phyloP scores from a whole-genome alignment of 2,797 vertebrate species.

The Alectoris magna region DNA sequence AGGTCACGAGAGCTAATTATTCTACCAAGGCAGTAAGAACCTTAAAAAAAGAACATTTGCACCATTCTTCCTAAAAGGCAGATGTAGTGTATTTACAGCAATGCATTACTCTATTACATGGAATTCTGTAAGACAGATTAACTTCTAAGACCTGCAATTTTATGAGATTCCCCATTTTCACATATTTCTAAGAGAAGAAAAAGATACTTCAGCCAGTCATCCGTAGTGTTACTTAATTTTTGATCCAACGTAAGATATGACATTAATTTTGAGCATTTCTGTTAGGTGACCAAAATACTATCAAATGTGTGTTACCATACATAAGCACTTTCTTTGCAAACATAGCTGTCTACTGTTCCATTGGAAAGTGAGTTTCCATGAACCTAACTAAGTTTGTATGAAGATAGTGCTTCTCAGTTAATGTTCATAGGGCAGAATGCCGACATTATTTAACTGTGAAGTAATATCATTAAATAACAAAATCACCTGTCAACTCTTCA shows the following conservation, averaged over 20 bases:
- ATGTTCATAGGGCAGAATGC: neutral
- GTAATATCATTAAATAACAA: neutral
- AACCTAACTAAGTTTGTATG: neutral
- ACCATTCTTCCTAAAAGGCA: neutral
- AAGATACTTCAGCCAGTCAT: neutral
- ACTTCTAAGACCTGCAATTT: neutral
- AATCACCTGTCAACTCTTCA: neutral
- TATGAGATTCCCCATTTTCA: neutral
- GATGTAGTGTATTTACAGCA: neutral
- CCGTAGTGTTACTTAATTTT: neutral
- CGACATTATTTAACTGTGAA: neutral
- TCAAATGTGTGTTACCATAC: neutral
- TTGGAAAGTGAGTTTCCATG: neutral
- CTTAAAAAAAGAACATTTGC: neutral
- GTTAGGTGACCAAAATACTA: neutral
- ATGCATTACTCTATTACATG: neutral
- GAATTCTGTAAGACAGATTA: neutral
- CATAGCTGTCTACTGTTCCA: neutral
- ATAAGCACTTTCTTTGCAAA: neutral
- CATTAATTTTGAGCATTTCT: neutral
- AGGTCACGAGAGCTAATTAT: constrained; percentile 4
- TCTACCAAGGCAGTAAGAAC: constrained; percentile 3
- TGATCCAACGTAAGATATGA: rapidly evolving
- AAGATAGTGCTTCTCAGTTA: neutral
- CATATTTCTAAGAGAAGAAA: neutral